Base-by-base conservation (phyloP, 2,113 vertebrate genomes). In the Elaphurus davidianus region DNA sequence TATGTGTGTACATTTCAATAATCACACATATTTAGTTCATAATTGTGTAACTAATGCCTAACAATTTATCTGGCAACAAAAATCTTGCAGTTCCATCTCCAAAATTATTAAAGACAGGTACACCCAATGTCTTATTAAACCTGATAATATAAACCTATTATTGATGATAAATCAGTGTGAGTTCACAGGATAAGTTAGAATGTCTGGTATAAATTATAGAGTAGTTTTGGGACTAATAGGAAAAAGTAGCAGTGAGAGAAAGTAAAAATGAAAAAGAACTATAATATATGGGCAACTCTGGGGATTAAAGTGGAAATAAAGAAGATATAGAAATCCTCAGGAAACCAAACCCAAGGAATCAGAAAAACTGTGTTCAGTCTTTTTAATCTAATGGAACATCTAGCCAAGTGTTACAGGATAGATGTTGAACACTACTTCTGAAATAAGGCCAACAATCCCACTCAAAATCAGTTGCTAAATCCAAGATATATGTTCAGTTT, bases 381-480 rank as follows among this genome's bases (percentile, higher is more conserved):
- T 57, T 86, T 93, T 67, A 88, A 89, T 71, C 54, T 59, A 59
- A 47, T 84, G 9, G 17, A 95, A 67, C 60, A 93, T 81, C 43
- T 84, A 89, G 60, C 8, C 14, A 67, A 90, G 13, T 79, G n/a
- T 86, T 93, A 95, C 57, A 96, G 67, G 30, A 40, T 83, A 36
- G 3, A 71, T 50, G 23, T 45, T 87, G 97, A 95, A 45, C 19
- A 92, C 25, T 10, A 64, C 43, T 64, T 78, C 74, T 67, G 15
- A 95, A 96, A 94, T 79, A 92, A 81, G 30, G 33, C 28, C 81
- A 97, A 64, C 1, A 90, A 76, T 87, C 23, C 33, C 74, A 45
- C 13, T 94, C 59, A 83, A 92, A 95, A 90, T 95, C 33, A 84
- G 43, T 90, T 94, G 43, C 71, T 83, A 90, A 95, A 94, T 94